Base-by-base conservation (phyloP, 2,113 vertebrate genomes). In the Pontoporia blainvillei region DNA sequence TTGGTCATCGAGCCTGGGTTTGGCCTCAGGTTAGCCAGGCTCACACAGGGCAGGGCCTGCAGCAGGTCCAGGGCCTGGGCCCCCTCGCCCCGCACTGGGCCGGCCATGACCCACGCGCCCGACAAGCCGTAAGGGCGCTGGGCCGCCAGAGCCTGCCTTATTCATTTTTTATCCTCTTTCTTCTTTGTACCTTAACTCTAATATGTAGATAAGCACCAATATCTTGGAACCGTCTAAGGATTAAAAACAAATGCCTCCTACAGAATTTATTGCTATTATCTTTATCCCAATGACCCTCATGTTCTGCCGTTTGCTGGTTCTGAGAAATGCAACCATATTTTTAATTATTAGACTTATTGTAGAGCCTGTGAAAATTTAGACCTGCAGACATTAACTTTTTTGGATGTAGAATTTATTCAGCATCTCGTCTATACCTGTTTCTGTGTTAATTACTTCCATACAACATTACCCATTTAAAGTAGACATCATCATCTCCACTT, bases 1-100 rank as follows among this genome's bases (percentile, higher is more conserved):
- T 98, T 85, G 97, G 98, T 95, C 92, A 52, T 88, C 98, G 62
- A 64, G 29, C 62, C 62, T 2, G 13, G 62, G 12, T 64, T 31
- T 25, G 62, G 62, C 62, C 29, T 64, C 62, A 34, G 62, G 62
- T 64, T 64, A 15, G 62, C 62, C 62, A 15, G 62, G 62, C 62
- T 64, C 12, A 64, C 62, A 64, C 6, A 2, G 29, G 29, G 62
- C 62, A 64, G 62, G 62, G 13, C 62, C 12, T 1, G 12, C 27
- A 64, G 13, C 29, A 34, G 62, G 29, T 64, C 62, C 29, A 64
- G 62, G 13, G 62, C 62, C 62, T 29, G 29, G 29, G 29, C 13
- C 13, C 62, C 4, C 5, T 52, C 13, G 0, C 12, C 29, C 62
- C 13, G 0, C 29, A 34, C 13, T 6, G 29, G 62, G 62, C 62